Base-by-base conservation (phyloP, 53 echinoderm and acorn worm species). In the Arbacia lixula region DNA sequence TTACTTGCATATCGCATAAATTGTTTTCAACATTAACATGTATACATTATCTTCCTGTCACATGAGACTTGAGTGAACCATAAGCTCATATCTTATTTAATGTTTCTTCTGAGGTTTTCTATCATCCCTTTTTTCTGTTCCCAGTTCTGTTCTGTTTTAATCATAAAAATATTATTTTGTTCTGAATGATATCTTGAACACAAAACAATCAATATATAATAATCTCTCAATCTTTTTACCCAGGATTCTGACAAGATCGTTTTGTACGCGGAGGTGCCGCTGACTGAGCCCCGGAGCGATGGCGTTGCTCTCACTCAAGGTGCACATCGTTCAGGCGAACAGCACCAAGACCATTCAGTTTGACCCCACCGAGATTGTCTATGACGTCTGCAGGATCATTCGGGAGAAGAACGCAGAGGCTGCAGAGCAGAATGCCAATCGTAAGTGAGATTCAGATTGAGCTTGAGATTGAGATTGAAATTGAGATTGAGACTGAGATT, bases 321-420 rank as follows among this genome's bases (percentile, higher is more conserved):
- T 95, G 62, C 93, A 92, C 89, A 90, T 95, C 72, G 93, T 95
- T 31, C 65, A 86, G 87, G 92, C 95, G n/a, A 91, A 89, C 66
- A 93, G 92, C 91, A 95, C 93, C 35, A 95, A 95, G 85, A 93
- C 95, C 20, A 95, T 95, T 83, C 95, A 95, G 76, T 95, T 95
- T 88, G 89, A 91, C 72, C 95, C 95, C 2, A 79, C 91, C 37
- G 85, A 90, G 8, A 86, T 91, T 22, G 95, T 95, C 66, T 95
- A 88, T 31, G 95, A 95, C 46, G 95, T 92, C 58, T 89, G 90
- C 82, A 83, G 95, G 29, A 89, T 89, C 51, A 93, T 95, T 33
- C 91, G 95, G 37, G 95, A 95, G 66, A 92, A 88, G 63, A 88
- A 86, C 53, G 77, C 92, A 1, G 95, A 95, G 65, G 93, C 93